Evolutionary conservation across 2,888 invertebrate genomes (phyloP), one percentile per base, ranked within the genome.

Genomic region (Lycia hirtaria): DNA sequence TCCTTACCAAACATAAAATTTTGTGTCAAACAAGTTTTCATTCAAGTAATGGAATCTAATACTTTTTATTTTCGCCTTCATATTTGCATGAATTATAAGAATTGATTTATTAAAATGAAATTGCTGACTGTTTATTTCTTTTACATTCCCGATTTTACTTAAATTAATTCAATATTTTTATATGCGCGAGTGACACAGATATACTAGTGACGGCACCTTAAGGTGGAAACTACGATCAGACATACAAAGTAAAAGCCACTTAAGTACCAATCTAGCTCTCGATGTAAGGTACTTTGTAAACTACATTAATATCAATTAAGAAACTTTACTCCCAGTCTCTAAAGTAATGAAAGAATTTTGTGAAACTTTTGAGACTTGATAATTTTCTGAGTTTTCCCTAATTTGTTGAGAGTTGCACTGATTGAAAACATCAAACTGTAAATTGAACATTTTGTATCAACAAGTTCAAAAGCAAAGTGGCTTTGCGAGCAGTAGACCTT

Each of bases 261-360:
- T n/a, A n/a, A n/a, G n/a, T 37, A 14, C 32, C 57, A 56, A 65
- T 60, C 60, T 47, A 9, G 12, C 35, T 32, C 47, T 35, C 44
- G 28, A 57, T 47, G 24, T 40, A 9, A 38, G 38, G 4, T 45
- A 45, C 54, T 67, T 63, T 52, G 32, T 35, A 44, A 65, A 62
- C 44, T 56, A 64, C 56, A 64, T 65, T 61, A 61, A 67, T 65
- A 57, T 61, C 51, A 56, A 63, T 67, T 63, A 63, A 15, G 45
- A 33, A 56, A 53, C 40, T 56, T 61, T 57, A 41, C 62, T 62
- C 33, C 57, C 33, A 60, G 65, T 62, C 56, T 24, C 40, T 64
- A 19, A 30, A 41, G 37, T 52, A 43, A 55, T 55, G 50, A 50
- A 48, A 57, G 43, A 53, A 52, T 55, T 51, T 56, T 7, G 28